These are phyloP conservation scores for Pharmacophagus antenor DNA, from an alignment of 2,888 invertebrate genomes.

Conservation along the genomic window DNA sequence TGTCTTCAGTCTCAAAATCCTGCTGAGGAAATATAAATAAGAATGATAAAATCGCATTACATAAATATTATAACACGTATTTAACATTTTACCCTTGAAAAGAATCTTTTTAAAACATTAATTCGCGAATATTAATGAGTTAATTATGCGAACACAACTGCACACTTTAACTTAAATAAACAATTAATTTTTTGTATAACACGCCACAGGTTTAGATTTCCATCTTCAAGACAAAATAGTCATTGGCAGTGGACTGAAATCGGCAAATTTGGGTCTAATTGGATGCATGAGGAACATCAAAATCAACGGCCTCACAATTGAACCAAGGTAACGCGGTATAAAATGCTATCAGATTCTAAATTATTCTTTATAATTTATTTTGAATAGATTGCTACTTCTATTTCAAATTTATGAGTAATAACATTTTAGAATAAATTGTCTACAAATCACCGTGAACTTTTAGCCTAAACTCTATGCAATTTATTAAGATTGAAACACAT, in stretches of 20 bases:
- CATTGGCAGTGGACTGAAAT: constrained; percentile 89
- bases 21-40: too few species aligned
- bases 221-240: constrained; percentile 86
- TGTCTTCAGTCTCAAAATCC: too few species aligned
- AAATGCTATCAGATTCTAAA: background rate
- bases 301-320: constrained; percentile 90
- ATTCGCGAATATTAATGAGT: background rate
- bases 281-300: constrained; percentile 95
- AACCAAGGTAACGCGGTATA: constrained; percentile 80
- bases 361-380: background rate
- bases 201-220: constrained; percentile 77
- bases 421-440: too few species aligned
- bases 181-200: background rate
- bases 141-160: background rate
- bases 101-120: too few species aligned
- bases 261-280: constrained; percentile 87
- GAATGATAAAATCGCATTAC: background rate
- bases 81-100: background rate
- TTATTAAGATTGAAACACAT: too few species aligned
- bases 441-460: too few species aligned
- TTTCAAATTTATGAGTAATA: too few species aligned
- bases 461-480: too few species aligned
- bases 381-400: too few species aligned
- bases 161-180: background rate
- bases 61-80: background rate